Evolutionary conservation across 2,888 invertebrate species (phyloP).

Genomic region (Macrosiphum euphorbiae): DNA sequence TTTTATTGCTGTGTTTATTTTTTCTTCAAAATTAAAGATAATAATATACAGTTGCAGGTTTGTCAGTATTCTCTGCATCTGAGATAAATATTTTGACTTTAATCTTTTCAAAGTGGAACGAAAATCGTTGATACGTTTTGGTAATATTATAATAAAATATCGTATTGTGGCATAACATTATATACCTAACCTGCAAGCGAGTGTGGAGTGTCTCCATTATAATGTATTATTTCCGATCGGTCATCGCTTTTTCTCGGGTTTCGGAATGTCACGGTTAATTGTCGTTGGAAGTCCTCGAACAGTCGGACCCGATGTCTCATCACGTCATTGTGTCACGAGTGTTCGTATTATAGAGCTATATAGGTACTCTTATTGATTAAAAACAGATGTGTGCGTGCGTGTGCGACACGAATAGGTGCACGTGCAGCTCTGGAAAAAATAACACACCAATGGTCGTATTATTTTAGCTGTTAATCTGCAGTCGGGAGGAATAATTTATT

Average conservation of each 20-base stretch:
- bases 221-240: background rate
- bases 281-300: background rate
- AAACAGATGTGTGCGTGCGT: slow-evolving; percentile 24
- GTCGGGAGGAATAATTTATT: background rate
- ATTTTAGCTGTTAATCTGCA: background rate
- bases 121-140: background rate
- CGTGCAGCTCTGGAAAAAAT: background rate
- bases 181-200: background rate
- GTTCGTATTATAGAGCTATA: background rate
- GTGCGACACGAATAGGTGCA: background rate
- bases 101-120: background rate
- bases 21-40: no score
- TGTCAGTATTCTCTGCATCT: background rate
- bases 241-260: background rate
- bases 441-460: background rate
- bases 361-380: slow-evolving; percentile 28
- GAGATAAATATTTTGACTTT: background rate
- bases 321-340: background rate
- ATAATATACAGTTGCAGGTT: background rate
- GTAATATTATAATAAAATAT: background rate
- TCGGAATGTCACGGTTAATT: background rate
- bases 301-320: background rate
- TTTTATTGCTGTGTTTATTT: background rate
- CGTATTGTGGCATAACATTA: background rate
- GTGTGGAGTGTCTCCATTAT: background rate